A percentile compares a stretch with the other conserved stretches of the same genome.
Conservation (phyloP, 2,797 vertebrate genomes). For the Odontamblyopus rebecca region DNA sequence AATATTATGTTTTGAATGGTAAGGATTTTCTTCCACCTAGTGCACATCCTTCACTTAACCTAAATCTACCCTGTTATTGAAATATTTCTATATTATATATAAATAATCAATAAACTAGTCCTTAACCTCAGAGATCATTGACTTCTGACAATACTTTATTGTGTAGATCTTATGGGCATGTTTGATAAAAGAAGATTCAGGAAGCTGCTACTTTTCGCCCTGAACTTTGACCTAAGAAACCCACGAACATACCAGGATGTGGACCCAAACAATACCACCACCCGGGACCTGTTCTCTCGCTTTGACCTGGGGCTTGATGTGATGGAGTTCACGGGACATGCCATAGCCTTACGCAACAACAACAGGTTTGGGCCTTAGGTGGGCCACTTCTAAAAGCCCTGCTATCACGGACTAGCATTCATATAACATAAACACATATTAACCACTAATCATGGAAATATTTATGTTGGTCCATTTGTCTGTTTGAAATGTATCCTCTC, state of each 20-base stretch:
- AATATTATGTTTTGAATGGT: neutral
- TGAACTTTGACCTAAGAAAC: slow-evolving; percentile 72
- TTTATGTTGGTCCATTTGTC: neutral
- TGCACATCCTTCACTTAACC: neutral
- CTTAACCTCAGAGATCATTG: neutral
- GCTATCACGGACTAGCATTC: neutral
- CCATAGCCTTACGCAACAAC: slow-evolving; percentile 72
- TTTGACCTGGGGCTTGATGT: slow-evolving; percentile 79
- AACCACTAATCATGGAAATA: neutral
- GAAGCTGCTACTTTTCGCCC: slow-evolving; percentile 76
- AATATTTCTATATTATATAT: no score
- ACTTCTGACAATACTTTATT: neutral
- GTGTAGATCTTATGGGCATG: slow-evolving; percentile 82
- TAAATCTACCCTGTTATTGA: no score
- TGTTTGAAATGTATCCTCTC: neutral
- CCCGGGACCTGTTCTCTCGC: slow-evolving; percentile 74
- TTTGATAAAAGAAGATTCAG: slow-evolving; percentile 82
- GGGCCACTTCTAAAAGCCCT: neutral
- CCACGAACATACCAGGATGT: slow-evolving; percentile 74
- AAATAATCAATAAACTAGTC: neutral
- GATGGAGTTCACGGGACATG: slow-evolving; percentile 77
- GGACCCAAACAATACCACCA: slow-evolving; percentile 68
- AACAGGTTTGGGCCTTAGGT: slow-evolving; percentile 61
- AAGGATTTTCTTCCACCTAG: neutral
- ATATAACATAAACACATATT: neutral